phyloP scores from a whole-genome alignment of 1,140 invertebrate genomes.

The Acarapis woodi region DNA sequence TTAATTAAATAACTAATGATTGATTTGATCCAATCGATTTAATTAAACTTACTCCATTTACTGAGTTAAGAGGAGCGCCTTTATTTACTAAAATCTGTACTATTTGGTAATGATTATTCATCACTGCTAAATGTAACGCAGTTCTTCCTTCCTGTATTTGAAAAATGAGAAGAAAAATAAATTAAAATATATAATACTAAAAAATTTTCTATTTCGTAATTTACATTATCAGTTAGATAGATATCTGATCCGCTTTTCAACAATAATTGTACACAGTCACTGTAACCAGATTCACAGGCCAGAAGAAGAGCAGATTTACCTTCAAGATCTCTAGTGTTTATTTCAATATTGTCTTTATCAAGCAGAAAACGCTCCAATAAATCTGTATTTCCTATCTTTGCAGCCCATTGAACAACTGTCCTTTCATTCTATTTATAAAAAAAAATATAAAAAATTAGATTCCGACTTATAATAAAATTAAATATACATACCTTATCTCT shows the following conservation, averaged over 20 bases:
- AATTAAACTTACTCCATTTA: conserved; percentile 41
- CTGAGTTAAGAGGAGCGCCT: conserved; percentile 34
- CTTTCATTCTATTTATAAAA: conserved; percentile 1
- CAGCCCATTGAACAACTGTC: conserved; percentile 39
- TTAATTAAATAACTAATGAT: no score
- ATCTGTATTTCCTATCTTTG: conserved; percentile 35
- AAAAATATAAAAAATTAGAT: background rate
- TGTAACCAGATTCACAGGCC: conserved; percentile 12
- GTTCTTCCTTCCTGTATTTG: conserved; percentile 15
- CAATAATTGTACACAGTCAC: conserved; percentile 9
- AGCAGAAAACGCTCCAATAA: conserved; percentile 37
- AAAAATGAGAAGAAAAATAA: no score
- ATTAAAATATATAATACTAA: no score
- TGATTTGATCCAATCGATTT: no score
- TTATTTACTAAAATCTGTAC: conserved; percentile 35
- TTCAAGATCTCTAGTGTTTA: conserved; percentile 34
- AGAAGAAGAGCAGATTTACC: conserved; percentile 14
- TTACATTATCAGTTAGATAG: conserved; percentile 12
- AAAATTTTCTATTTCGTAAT: no score
- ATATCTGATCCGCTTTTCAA: conserved; percentile 13
- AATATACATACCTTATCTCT: conserved; percentile 18
- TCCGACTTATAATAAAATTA: background rate
- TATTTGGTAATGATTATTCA: conserved; percentile 33
- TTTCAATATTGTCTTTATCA: conserved; percentile 29
- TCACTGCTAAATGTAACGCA: conserved; percentile 41